Evolutionary conservation across 2,797 vertebrate species (phyloP).

Genomic region (Propithecus deckenii): DNA sequence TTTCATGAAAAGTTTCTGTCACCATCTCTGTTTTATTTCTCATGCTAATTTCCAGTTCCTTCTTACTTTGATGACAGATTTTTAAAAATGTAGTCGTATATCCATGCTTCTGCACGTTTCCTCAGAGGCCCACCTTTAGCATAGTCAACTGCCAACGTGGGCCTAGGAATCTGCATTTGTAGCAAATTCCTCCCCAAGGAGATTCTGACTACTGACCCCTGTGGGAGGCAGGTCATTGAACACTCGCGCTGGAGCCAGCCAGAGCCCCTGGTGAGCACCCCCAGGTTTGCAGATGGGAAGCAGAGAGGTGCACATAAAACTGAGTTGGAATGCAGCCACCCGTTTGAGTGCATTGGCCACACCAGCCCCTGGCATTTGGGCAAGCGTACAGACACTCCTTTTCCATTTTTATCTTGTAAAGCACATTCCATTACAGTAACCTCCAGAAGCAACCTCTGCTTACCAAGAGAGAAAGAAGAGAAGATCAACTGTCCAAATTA

Average conservation of each 20-base stretch:
- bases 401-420: background rate
- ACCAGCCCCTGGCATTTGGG: background rate
- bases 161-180: background rate
- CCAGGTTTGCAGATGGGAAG: background rate
- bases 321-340: background rate
- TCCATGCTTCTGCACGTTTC: accelerated
- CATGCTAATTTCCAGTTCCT: background rate
- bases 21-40: background rate
- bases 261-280: background rate
- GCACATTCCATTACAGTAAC: background rate
- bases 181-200: background rate
- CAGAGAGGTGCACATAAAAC: background rate
- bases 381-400: background rate
- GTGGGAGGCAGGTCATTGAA: accelerated
- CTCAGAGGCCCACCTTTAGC: background rate
- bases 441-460: background rate
- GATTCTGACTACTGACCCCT: too few species aligned
- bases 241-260: background rate
- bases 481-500: background rate
- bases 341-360: too few species aligned
- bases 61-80: background rate
- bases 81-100: background rate
- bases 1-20: background rate
- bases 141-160: accelerated
- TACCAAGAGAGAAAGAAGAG: background rate